phyloP scores from a whole-genome alignment of 2,888 invertebrate species.

The Bombylius major region DNA sequence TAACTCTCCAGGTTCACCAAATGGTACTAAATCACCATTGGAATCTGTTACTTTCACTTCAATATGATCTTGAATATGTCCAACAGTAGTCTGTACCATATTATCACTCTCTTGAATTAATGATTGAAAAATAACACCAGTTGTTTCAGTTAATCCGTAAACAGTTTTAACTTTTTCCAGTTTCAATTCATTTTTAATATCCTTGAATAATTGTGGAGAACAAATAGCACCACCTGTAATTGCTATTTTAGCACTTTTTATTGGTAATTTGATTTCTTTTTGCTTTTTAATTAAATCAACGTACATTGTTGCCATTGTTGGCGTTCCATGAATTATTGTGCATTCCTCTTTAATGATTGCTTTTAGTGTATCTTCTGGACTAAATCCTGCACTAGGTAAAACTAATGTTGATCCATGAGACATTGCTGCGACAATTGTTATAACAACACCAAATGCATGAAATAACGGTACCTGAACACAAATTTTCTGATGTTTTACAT shows the following conservation, averaged over 20 bases:
- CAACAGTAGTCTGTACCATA: slow-evolving; percentile 40
- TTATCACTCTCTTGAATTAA: slow-evolving; percentile 36
- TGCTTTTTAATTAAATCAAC: slow-evolving; percentile 54
- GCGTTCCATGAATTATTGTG: slow-evolving; percentile 60
- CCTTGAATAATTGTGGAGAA: slow-evolving; percentile 45
- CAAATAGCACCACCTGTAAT: slow-evolving; percentile 62
- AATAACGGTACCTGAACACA: slow-evolving; percentile 64
- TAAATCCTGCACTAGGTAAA: slow-evolving; percentile 45
- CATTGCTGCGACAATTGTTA: slow-evolving; percentile 45
- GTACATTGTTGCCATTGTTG: slow-evolving; percentile 85
- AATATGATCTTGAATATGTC: slow-evolving; percentile 42
- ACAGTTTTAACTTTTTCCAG: slow-evolving; percentile 40
- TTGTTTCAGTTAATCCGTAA: slow-evolving; percentile 48
- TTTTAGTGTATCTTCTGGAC: slow-evolving; percentile 47
- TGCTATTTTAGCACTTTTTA: slow-evolving; percentile 42
- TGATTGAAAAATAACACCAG: slow-evolving; percentile 43
- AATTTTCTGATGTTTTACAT: slow-evolving; percentile 34
- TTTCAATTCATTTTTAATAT: slow-evolving; percentile 39
- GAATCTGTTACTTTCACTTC: slow-evolving; percentile 49
- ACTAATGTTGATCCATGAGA: slow-evolving; percentile 49
- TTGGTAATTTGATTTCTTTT: slow-evolving; percentile 35
- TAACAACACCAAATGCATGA: slow-evolving; percentile 66
- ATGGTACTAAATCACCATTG: slow-evolving; percentile 47
- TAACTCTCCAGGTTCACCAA: slow-evolving; percentile 58
- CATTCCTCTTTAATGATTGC: slow-evolving; percentile 59